phyloP scores from a whole-genome alignment of 2,113 vertebrate species.

The Xenotilapia longispinis region DNA sequence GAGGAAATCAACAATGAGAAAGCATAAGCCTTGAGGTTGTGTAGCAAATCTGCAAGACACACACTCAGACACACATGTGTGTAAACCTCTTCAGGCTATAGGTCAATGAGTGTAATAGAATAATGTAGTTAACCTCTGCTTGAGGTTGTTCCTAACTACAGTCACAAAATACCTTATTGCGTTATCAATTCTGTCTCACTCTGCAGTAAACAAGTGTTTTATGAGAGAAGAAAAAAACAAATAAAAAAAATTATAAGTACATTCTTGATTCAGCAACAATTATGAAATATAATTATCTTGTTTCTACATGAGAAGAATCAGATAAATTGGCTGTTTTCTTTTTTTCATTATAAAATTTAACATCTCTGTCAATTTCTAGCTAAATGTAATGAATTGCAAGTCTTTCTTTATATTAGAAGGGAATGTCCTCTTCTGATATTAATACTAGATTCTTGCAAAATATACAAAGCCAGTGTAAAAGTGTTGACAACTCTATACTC shows the following conservation, averaged over 20 bases:
- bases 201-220: neutral
- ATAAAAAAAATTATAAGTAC: neutral
- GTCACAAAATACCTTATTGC: neutral
- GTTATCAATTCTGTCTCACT: neutral
- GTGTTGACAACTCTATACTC: neutral
- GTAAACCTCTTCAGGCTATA: conserved; percentile 17
- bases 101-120: conserved; percentile 31
- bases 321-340: accelerated
- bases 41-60: neutral
- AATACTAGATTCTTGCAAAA: neutral
- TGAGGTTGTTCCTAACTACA: neutral
- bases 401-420: neutral
- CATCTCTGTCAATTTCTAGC: neutral
- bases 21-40: neutral
- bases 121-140: conserved; percentile 27
- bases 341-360: neutral
- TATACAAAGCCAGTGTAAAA: neutral
- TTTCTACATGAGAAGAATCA: neutral
- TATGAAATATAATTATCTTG: neutral
- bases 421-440: neutral
- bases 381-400: neutral
- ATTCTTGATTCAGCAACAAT: neutral
- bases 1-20: neutral
- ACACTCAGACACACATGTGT: neutral
- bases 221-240: neutral